A percentile compares a stretch with the other conserved stretches of the same genome.
phyloP scores from a whole-genome alignment of 2,113 vertebrate species.

The Glaucomys volans region DNA sequence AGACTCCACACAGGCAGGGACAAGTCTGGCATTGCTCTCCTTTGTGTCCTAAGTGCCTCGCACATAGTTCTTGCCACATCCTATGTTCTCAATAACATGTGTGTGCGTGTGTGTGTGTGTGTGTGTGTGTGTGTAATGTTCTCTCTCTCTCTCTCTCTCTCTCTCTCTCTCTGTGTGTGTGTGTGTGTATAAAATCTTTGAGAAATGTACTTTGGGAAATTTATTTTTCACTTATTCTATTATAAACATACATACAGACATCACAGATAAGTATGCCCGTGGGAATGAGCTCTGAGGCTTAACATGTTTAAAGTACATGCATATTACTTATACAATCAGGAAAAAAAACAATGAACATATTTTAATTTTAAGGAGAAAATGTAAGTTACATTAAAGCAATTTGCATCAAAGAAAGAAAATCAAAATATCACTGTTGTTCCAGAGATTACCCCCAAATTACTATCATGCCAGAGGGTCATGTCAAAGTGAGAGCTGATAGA shows the following conservation, averaged over 20 bases:
- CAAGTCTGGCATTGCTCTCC: neutral
- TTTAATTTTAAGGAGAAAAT: neutral
- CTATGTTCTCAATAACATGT: neutral
- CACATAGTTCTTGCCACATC: neutral
- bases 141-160: no score
- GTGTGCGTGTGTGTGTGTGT: no score
- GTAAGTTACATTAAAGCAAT: neutral
- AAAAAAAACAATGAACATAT: neutral
- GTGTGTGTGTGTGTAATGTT: no score
- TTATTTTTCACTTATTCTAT: neutral
- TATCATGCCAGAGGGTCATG: neutral
- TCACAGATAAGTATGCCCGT: neutral
- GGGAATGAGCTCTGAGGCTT: neutral
- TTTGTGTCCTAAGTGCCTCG: neutral
- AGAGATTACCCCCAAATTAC: neutral
- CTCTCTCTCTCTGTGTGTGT: no score
- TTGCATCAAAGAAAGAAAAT: neutral
- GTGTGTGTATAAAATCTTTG: neutral
- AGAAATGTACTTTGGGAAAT: constrained; percentile 3
- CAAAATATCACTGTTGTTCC: neutral
- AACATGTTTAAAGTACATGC: neutral
- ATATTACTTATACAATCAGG: neutral
- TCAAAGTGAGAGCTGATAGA: neutral
- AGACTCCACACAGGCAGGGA: neutral
- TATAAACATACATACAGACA: neutral